These are phyloP conservation scores for Andricus quercusramuli DNA, from an alignment of 2,888 invertebrate genomes.

Conservation along the genomic window DNA sequence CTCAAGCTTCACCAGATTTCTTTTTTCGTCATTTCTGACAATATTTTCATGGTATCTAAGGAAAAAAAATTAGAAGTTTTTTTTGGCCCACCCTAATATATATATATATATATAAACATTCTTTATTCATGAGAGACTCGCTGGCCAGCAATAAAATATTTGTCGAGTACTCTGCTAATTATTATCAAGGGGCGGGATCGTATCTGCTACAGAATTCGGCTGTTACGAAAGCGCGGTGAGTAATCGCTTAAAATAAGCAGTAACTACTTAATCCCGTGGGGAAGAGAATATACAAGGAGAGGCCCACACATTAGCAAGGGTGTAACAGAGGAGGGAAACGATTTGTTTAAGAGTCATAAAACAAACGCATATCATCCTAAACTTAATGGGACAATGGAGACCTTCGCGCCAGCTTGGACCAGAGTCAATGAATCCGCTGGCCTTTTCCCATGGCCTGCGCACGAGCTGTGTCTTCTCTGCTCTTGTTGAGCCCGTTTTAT, in stretches of 20 bases:
- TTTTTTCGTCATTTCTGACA: no score
- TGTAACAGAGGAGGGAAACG: constrained; percentile 56
- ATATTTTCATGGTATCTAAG: no score
- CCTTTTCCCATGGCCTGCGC: constrained; percentile 68
- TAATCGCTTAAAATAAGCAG: constrained; percentile 59
- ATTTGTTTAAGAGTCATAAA: constrained; percentile 68
- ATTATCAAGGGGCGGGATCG: constrained; percentile 32
- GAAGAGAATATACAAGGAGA: background rate
- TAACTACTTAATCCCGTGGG: constrained; percentile 60
- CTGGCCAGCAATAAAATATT: constrained; percentile 29
- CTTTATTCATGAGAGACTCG: constrained; percentile 16
- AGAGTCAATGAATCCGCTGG: constrained; percentile 75
- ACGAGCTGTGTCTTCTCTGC: constrained; percentile 35
- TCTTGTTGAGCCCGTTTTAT: constrained; percentile 54
- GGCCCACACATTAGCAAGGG: background rate
- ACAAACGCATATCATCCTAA: constrained; percentile 52
- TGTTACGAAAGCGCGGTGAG: constrained; percentile 51
- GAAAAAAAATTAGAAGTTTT: no score
- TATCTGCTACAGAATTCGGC: constrained; percentile 28
- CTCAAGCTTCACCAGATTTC: no score
- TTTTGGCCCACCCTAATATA: no score
- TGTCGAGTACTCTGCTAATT: constrained; percentile 12
- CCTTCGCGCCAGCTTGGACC: constrained; percentile 61
- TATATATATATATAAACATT: background rate
- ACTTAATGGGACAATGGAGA: constrained; percentile 65